phyloP scores from a whole-genome alignment of 30 jellyfish, hydroid and myxozoan species.

The Chrysaora quinquecirrha region DNA sequence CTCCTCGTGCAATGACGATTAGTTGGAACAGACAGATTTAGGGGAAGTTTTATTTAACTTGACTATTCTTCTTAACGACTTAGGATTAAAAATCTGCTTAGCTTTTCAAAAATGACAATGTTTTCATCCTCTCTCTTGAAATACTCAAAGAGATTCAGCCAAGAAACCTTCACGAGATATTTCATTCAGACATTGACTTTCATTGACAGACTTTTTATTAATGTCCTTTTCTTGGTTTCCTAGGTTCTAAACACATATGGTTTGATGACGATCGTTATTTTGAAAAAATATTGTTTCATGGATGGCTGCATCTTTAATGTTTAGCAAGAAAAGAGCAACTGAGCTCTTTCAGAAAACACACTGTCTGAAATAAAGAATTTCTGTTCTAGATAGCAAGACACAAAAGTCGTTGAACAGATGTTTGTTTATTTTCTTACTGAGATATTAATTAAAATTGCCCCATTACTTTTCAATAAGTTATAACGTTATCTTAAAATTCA shows the following conservation, averaged over 20 bases:
- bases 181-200: neutral
- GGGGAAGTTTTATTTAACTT: neutral
- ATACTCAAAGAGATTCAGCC: neutral
- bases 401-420: too few relatives aligned
- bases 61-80: conserved; percentile 38
- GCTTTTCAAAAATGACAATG: neutral
- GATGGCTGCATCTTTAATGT: neutral
- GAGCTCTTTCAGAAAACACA: neutral
- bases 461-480: too few relatives aligned
- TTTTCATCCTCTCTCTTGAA: neutral
- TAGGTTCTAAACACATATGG: conserved; percentile 46
- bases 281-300: neutral
- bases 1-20: conserved; percentile 19
- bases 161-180: neutral
- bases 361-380: too few relatives aligned
- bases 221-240: conserved; percentile 14
- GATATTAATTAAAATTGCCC: too few relatives aligned
- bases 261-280: neutral
- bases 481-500: too few relatives aligned
- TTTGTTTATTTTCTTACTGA: too few relatives aligned
- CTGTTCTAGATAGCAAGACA: too few relatives aligned
- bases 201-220: neutral
- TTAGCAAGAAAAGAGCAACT: neutral
- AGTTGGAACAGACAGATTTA: neutral
- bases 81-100: conserved; percentile 35